Conservation (phyloP, 2,113 vertebrate genomes). For the Bos javanicus region DNA sequence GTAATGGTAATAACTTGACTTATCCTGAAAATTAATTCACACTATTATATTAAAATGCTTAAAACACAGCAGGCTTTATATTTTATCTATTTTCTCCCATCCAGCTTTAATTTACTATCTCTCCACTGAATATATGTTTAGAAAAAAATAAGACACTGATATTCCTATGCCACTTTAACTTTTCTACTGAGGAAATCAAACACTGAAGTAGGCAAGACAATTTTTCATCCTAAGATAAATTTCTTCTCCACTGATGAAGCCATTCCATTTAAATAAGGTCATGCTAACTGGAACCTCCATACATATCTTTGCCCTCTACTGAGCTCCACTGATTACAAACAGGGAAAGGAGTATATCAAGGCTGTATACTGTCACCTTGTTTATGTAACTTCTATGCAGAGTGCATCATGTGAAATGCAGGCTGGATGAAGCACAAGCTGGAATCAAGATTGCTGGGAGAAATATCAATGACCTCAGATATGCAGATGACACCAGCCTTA, state of each 20-base stretch:
- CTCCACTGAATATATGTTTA: not conserved
- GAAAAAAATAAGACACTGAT: not conserved
- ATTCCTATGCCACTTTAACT: not conserved
- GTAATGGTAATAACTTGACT: not conserved
- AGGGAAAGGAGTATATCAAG: not conserved
- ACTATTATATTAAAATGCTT: constrained; percentile 21
- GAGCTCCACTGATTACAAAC: not conserved
- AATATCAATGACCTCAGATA: not conserved
- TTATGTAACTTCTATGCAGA: not conserved
- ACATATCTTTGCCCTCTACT: not conserved
- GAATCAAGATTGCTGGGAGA: not conserved
- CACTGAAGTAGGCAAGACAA: not conserved
- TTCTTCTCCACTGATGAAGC: not conserved
- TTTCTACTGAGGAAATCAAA: not conserved
- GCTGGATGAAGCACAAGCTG: not conserved
- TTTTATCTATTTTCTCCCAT: not conserved
- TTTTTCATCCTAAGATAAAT: not conserved
- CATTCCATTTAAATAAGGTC: not conserved
- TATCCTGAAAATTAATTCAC: constrained; percentile 18
- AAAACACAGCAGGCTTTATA: not conserved
- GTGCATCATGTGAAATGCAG: not conserved
- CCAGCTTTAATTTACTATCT: not conserved
- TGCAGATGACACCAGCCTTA: not conserved
- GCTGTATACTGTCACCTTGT: not conserved
- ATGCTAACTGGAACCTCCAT: not conserved